Evolutionary conservation across 2,888 invertebrate genomes (phyloP), one percentile per base, ranked within the genome.

Genomic region (Aspidiotus destructor): DNA sequence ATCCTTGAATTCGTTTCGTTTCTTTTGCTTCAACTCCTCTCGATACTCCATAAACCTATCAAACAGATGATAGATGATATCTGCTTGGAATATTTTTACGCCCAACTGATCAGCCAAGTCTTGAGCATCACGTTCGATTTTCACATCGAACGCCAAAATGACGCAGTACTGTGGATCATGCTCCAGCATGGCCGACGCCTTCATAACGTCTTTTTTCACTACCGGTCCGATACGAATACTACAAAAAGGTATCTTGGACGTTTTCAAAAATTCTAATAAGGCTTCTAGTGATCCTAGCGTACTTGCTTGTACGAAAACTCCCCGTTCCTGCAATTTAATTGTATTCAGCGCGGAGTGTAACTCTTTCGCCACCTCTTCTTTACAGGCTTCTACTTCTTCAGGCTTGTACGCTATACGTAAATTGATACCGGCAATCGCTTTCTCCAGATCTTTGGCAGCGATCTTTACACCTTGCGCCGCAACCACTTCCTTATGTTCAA

Each of bases 51-150:
- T 95, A 81, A 99, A 99, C 78, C 91, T 90, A 79, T 99, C 99
- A 80, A 98, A 98, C 76, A 99, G 82, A 80, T 99, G 99, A 81
- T 99, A 99, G 76, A 99, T 99, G 77, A 99, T 99, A 81, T 99
- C 97, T 8, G 99, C 99, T 72, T 92, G 86, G 84, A 99, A 99
- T 77, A 99, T 93, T 80, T 89, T 92, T 68, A 97, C 94, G 69
- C 92, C 92, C 71, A 96, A 79, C 70, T 86, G 84, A 77, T 99
- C 98, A 0, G 99, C 99, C 78, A 98, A 80, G 76, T 97, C 96
- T 80, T 99, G 98, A 2, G 98, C 99, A 77, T 99, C 99, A 70
- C 92, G 85, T 77, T 99, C 99, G 69, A 98, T 86, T 81, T 95
- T 96, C 17, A 99, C 99, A 79, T 99, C 99, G 77, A 99, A 99